Percentiles rank a stretch among this genome's conserved stretches.
These are phyloP conservation scores for Bombus balteatus DNA, from an alignment of 1,140 invertebrate genomes.

Conservation along the genomic window DNA sequence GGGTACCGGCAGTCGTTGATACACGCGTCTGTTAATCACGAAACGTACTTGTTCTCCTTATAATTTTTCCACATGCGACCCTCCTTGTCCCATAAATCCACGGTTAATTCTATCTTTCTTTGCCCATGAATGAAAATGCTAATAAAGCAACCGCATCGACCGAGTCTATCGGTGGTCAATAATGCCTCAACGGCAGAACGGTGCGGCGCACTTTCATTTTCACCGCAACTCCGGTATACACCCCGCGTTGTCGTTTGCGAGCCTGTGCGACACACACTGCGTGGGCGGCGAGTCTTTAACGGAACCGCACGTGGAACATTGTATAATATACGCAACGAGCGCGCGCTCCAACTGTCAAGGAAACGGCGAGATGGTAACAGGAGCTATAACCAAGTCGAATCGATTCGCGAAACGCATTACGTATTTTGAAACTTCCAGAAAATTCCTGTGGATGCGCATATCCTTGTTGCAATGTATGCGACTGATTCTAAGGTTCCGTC, in stretches of 20 bases:
- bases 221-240: slow-evolving; percentile 51
- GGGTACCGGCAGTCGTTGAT: background rate
- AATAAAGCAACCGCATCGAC: slow-evolving; percentile 19
- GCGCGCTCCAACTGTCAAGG: background rate
- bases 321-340: slow-evolving; percentile 33
- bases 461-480: background rate
- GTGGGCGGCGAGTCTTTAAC: slow-evolving; percentile 61
- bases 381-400: background rate
- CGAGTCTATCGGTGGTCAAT: slow-evolving; percentile 39
- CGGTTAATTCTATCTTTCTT: slow-evolving; percentile 38
- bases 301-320: slow-evolving; percentile 55
- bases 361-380: slow-evolving; percentile 16
- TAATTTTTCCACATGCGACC: slow-evolving; percentile 6
- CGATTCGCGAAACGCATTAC: slow-evolving; percentile 39
- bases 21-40: background rate
- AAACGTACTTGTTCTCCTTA: slow-evolving; percentile 9
- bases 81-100: slow-evolving; percentile 18
- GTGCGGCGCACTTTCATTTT: slow-evolving; percentile 61
- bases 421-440: background rate
- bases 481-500: background rate
- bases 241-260: slow-evolving; percentile 25
- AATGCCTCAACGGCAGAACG: slow-evolving; percentile 42
- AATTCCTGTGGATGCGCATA: background rate
- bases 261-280: slow-evolving; percentile 48
- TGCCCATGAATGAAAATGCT: slow-evolving; percentile 53